Evolutionary conservation across 2,113 vertebrate genomes (phyloP).

Genomic region (Lepus europaeus): DNA sequence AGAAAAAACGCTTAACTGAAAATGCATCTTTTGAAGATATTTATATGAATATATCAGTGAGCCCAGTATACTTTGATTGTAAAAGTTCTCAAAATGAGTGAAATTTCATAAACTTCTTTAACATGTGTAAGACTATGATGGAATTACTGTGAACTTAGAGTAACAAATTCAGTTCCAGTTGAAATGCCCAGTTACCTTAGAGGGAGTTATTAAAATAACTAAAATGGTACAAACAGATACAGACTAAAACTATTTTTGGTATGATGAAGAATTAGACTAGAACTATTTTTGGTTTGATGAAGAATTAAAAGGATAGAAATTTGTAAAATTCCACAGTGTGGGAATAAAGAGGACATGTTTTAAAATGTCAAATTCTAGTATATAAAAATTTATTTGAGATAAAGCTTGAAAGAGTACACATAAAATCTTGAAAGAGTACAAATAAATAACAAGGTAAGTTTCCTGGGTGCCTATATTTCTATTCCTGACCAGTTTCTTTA

Average conservation of each 20-base stretch:
- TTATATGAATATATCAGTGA: neutral
- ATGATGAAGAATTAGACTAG: neutral
- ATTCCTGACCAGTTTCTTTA: conserved; percentile 33
- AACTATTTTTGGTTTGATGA: conserved; percentile 15
- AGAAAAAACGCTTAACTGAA: conserved; percentile 5
- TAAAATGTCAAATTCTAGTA: neutral
- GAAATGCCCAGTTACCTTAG: neutral
- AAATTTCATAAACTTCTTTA: neutral
- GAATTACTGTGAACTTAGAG: neutral
- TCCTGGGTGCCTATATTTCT: neutral
- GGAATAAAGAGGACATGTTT: conserved; percentile 18
- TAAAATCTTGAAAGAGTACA: neutral
- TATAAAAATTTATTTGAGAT: neutral
- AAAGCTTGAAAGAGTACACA: neutral
- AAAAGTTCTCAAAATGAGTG: neutral
- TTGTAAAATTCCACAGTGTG: neutral
- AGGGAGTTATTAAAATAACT: neutral
- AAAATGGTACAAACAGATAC: neutral
- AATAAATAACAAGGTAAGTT: neutral
- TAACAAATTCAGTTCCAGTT: neutral
- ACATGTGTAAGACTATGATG: neutral
- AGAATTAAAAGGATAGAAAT: neutral
- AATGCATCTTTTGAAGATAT: neutral
- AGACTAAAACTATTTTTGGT: conserved; percentile 8
- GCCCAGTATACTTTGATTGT: neutral